Evolutionary conservation across 2,113 vertebrate species (phyloP).

Genomic region (Tragelaphus imberbis): DNA sequence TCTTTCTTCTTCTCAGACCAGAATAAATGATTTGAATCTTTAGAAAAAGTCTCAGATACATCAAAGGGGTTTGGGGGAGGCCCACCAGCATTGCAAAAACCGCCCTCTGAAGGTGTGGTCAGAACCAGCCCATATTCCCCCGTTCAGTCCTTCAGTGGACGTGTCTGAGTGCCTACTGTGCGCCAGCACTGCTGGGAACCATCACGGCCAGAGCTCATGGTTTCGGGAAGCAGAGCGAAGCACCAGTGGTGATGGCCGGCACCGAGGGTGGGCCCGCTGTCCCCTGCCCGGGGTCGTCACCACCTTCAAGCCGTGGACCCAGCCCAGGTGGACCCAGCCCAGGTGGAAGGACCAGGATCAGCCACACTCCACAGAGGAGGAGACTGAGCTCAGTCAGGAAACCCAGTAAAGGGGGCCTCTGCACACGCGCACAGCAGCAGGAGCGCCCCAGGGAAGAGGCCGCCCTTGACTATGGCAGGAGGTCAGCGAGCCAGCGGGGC

Average conservation of each 20-base stretch:
- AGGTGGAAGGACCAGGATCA: background rate
- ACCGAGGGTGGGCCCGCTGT: background rate
- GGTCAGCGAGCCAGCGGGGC: background rate
- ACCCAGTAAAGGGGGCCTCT: background rate
- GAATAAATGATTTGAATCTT: background rate
- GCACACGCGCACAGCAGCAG: rapidly evolving
- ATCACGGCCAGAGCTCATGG: background rate
- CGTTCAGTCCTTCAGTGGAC: background rate
- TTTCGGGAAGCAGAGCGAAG: too few relatives aligned
- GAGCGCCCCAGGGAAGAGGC: background rate
- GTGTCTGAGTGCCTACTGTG: background rate
- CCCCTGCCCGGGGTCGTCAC: background rate
- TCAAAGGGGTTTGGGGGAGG: background rate
- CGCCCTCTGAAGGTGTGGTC: background rate
- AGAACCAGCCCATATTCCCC: background rate
- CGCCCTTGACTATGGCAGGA: background rate
- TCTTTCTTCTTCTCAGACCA: background rate
- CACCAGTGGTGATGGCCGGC: rapidly evolving
- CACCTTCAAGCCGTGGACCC: background rate
- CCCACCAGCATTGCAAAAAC: background rate
- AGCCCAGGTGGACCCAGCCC: background rate
- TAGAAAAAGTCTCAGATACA: background rate
- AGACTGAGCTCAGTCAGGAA: background rate
- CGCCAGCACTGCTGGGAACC: background rate
- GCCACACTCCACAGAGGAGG: background rate